A percentile compares a stretch with the other conserved stretches of the same genome.
phyloP scores from a whole-genome alignment of 2,113 vertebrate species.

The Oncorhynchus clarkii region DNA sequence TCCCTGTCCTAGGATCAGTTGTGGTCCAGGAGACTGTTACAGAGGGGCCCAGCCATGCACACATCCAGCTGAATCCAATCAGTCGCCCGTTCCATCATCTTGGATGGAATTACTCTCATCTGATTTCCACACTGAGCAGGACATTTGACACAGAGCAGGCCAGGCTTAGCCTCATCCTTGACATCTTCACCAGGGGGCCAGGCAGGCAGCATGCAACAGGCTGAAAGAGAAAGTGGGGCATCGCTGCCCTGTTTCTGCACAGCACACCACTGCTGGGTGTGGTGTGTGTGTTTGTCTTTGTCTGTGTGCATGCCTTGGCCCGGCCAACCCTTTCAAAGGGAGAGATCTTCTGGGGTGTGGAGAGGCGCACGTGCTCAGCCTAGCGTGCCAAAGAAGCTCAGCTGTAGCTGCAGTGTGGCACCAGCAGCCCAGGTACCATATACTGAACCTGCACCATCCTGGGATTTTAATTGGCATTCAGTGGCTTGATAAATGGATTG shows the following conservation, averaged over 20 bases:
- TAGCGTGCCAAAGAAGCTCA: slow-evolving; percentile 80
- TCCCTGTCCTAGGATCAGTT: slow-evolving; percentile 26
- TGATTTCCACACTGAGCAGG: slow-evolving; percentile 81
- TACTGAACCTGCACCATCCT: slow-evolving; percentile 89
- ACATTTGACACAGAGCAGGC: too few relatives aligned
- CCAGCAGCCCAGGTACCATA: slow-evolving; percentile 63
- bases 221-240: too few relatives aligned
- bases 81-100: too few relatives aligned
- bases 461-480: slow-evolving; percentile 93
- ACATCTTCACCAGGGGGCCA: slow-evolving; percentile 82
- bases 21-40: slow-evolving; percentile 38
- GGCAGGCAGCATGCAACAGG: slow-evolving; percentile 62
- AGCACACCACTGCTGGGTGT: too few relatives aligned
- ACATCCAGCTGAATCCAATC: slow-evolving; percentile 70
- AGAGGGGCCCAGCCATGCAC: too few relatives aligned
- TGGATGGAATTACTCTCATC: slow-evolving; percentile 84
- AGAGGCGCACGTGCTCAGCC: slow-evolving; percentile 23
- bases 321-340: slow-evolving; percentile 4
- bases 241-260: too few relatives aligned
- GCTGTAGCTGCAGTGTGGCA: slow-evolving; percentile 84
- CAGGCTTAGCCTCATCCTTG: slow-evolving; percentile 64
- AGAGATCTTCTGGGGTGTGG: background rate
- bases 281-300: background rate
- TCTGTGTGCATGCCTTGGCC: slow-evolving; percentile 44
- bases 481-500: slow-evolving; percentile 91